These are phyloP conservation scores for Coluber constrictor DNA, from an alignment of 2,797 vertebrate genomes.

Conservation along the genomic window DNA sequence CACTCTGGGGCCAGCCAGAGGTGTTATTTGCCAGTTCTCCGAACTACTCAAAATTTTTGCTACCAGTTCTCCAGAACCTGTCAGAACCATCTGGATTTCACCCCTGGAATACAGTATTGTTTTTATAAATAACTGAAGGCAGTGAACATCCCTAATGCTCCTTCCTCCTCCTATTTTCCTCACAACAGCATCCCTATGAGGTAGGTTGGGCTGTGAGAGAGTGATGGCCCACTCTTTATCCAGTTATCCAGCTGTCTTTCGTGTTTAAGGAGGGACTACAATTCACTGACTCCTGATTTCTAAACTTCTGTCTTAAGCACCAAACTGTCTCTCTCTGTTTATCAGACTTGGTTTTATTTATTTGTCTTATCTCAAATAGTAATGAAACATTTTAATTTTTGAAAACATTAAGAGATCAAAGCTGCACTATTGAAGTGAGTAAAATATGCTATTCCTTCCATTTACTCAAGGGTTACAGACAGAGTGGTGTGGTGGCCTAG, in stretches of 20 bases:
- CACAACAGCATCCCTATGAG: not conserved
- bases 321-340: not conserved
- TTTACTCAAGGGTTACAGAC: not conserved
- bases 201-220: not conserved
- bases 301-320: not conserved
- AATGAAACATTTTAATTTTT: not conserved
- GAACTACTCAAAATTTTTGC: too few relatives aligned
- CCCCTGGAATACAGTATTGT: not conserved
- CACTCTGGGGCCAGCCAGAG: too few relatives aligned
- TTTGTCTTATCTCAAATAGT: not conserved
- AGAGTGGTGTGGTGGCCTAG: not conserved
- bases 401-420: not conserved
- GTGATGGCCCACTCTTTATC: not conserved
- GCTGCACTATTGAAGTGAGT: not conserved
- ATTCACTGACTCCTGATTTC: not conserved
- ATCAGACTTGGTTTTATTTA: not conserved
- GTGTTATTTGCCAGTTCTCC: too few relatives aligned
- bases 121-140: not conserved
- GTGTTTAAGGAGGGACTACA: not conserved
- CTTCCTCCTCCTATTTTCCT: not conserved
- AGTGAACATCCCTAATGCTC: not conserved
- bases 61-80: too few relatives aligned
- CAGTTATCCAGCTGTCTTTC: not conserved
- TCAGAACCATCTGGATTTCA: too few relatives aligned
- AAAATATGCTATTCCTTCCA: not conserved